Base-by-base conservation (phyloP, 1,140 invertebrate species). In the Chelonus insularis region DNA sequence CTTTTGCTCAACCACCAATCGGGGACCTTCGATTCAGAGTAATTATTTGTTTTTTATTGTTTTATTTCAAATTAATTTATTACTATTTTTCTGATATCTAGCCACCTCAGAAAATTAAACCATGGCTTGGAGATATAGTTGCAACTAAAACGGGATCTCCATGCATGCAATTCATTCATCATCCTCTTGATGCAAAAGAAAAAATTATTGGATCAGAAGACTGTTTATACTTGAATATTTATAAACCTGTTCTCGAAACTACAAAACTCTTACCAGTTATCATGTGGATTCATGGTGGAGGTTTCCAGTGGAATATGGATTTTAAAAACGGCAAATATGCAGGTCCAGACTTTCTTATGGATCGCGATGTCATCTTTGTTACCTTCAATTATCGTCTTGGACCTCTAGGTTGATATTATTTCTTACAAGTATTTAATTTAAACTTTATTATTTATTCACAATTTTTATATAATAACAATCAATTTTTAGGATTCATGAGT, bases 321-420 rank as follows among this genome's bases (percentile, higher is more conserved):
- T 58, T 23, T 1, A 60, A 62, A 18, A 70, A 82, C 72, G 71
- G 80, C 57, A 36, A 65, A 51, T 62, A 60, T 25, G 60, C 64
- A 9, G 59, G 54, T 23, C 82, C 86, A 0, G 84, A 86, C 57
- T 87, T 85, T 68, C 72, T 90, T 1, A 80, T 89, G 76, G 83
- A 85, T 60, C 80, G 84, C 45, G 81, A 88, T 50, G 80, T 88
- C 1, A 77, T 89, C 48, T 72, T 89, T 23, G 86, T 89, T 1
- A 88, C 86, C 0, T 69, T 89, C 5, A 88, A 88, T 64, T 89
- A 88, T 69, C 80, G 88, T 37, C 69, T 84, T 7, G 87, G 86
- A 65, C 81, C 84, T 1, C 70, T 88, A 9, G 86, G 86, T 81
- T n/a, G n/a, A n/a, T n/a, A n/a, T n/a, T n/a, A n/a, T n/a, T n/a